These are phyloP conservation scores for Cerceris rybyensis DNA, from an alignment of 2,888 invertebrate genomes.

Conservation along the genomic window DNA sequence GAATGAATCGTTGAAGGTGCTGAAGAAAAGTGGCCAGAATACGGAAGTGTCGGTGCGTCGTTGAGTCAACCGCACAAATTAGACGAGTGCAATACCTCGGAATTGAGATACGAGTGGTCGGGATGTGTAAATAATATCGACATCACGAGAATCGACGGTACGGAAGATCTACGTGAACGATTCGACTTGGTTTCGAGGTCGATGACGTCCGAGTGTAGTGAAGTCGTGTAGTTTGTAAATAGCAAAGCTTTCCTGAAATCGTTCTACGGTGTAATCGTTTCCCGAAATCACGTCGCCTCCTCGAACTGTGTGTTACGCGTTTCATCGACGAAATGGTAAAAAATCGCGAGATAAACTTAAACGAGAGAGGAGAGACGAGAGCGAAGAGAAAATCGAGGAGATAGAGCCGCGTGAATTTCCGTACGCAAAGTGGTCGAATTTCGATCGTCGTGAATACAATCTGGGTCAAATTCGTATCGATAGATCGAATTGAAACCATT, in stretches of 20 bases:
- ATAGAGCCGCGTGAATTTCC: too few species aligned
- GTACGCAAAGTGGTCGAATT: too few species aligned
- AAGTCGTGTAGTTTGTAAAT: conserved; percentile 58
- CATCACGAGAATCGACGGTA: background rate
- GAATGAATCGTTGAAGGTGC: background rate
- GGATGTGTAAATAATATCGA: conserved; percentile 46
- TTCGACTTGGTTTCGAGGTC: conserved; percentile 16
- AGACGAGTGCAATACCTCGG: conserved; percentile 53
- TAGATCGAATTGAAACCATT: too few species aligned
- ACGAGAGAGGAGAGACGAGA: background rate
- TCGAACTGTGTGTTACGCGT: conserved; percentile 4
- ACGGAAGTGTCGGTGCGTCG: conserved; percentile 10
- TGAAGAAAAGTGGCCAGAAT: conserved; percentile 16
- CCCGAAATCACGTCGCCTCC: conserved; percentile 2
- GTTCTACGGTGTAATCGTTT: conserved; percentile 27
- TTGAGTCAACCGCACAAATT: conserved; percentile 15
- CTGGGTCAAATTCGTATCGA: too few species aligned
- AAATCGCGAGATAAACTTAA: background rate
- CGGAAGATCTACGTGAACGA: conserved; percentile 22
- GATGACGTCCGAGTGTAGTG: conserved; percentile 46
- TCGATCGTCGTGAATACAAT: too few species aligned
- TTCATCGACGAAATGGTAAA: background rate
- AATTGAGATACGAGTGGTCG: conserved; percentile 7
- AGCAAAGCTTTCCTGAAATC: conserved; percentile 37
- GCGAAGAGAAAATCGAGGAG: too few species aligned